Percentiles rank a stretch among this genome's conserved stretches.
Evolutionary conservation across 2,888 invertebrate species (phyloP).

Genomic region (Slavum lentiscoides): DNA sequence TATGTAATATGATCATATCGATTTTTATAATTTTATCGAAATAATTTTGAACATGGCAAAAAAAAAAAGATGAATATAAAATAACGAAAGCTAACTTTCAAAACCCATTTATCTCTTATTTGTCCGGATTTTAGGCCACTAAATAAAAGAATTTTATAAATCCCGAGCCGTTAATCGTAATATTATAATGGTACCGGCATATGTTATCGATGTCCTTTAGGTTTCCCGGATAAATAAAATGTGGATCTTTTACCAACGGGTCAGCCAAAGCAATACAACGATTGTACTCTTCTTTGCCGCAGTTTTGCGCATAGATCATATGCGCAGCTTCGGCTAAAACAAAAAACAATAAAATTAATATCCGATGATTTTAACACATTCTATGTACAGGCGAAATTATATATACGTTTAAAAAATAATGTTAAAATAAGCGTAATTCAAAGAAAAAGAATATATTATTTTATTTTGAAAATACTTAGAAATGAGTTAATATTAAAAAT

Average conservation of each 20-base stretch:
- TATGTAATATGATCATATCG: no score
- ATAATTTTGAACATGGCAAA: no score
- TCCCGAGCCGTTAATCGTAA: background rate
- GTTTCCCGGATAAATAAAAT: slow-evolving; percentile 68
- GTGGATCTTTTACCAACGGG: slow-evolving; percentile 66
- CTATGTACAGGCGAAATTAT: no score
- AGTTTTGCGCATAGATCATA: slow-evolving; percentile 57
- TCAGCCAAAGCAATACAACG: slow-evolving; percentile 66
- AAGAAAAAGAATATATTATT: no score
- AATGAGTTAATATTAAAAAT: no score
- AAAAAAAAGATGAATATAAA: background rate
- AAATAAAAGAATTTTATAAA: no score
- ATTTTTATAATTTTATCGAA: no score
- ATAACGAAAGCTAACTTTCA: background rate
- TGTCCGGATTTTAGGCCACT: no score
- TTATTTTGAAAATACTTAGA: no score
- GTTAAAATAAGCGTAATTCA: background rate
- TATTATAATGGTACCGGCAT: slow-evolving; percentile 61
- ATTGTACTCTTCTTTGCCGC: slow-evolving; percentile 63
- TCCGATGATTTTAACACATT: no score
- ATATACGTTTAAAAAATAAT: no score
- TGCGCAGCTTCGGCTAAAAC: slow-evolving; percentile 29
- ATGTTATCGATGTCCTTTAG: slow-evolving; percentile 66
- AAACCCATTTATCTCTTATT: no score
- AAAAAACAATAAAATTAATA: background rate